Evolutionary conservation across 2,113 vertebrate genomes (phyloP), one percentile per base, ranked within the genome.

Genomic region (Neodontobutis hainanensis): DNA sequence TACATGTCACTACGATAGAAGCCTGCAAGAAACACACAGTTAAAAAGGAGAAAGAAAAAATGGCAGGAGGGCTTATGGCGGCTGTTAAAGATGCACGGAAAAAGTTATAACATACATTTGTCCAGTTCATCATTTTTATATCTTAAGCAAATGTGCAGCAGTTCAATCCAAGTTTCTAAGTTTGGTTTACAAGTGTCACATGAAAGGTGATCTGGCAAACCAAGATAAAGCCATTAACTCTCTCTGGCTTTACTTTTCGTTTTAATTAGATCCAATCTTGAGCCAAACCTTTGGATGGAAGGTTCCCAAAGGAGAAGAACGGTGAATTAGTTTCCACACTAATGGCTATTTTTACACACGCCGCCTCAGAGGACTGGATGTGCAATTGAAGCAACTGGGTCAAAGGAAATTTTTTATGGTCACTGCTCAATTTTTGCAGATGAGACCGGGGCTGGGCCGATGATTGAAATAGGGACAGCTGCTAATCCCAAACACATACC

Each of bases 331-430:
- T 70, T 76, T 81, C 65, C 69, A 63, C 65, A 65, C 53, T 57
- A 50, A 64, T 9, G 36, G 10, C 52, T 84, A 72, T 85, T 84
- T 83, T 66, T 81, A 65, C 69, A 53, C 60, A 48, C 42, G 47
- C 56, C 12, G 10, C 19, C 19, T 27, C 60, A 46, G 16, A 55
- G 60, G 61, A 45, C 61, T 70, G 70, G 64, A 67, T 73, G 68
- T 62, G 65, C 43, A 75, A 75, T 34, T 67, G 34, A 67, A 65
- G 74, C 73, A 80, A 75, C 47, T 82, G 61, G 78, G 78, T 77
- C 80, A 83, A 70, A 77, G 58, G 43, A 56, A 65, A 43, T 75
- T 48, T 68, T n/a, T 79, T 65, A 70, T 70, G 85, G 83, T 81
- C 81, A 69, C 61, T 83, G 73, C 58, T 47, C 63, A 68, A 40